Conservation (phyloP, 2,888 invertebrate genomes). For the Epiblema foenella region DNA sequence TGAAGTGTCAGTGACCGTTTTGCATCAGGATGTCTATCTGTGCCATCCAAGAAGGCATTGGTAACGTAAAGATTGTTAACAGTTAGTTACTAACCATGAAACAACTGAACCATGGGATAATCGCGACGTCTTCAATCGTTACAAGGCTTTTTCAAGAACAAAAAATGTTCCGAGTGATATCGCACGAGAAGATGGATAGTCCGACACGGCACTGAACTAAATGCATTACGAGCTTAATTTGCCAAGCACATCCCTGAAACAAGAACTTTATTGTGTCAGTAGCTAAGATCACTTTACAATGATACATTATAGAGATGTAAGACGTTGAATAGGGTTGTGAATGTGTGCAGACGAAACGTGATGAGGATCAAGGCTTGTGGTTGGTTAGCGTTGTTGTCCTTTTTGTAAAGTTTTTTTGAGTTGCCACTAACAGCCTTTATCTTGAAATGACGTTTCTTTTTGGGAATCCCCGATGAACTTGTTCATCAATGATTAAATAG, state of each 20-base stretch:
- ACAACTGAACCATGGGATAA: conserved; percentile 34
- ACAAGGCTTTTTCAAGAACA: neutral
- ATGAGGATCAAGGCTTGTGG: conserved; percentile 26
- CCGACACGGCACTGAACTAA: conserved; percentile 3
- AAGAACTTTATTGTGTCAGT: neutral
- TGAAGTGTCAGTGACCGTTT: conserved; percentile 37
- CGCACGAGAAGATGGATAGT: conserved; percentile 17
- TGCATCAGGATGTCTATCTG: conserved; percentile 17
- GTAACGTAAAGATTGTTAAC: too few species aligned
- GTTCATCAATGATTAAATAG: neutral
- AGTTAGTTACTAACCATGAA: neutral
- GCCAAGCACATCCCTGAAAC: neutral
- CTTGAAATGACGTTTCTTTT: neutral
- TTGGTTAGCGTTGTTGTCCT: conserved; percentile 17
- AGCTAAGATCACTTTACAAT: neutral
- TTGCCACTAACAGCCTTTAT: conserved; percentile 5
- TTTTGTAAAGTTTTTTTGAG: conserved; percentile 16
- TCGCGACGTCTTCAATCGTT: conserved; percentile 11
- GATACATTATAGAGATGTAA: neutral
- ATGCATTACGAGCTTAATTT: neutral
- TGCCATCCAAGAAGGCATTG: neutral
- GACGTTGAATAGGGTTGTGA: conserved; percentile 4
- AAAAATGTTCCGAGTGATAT: conserved; percentile 18
- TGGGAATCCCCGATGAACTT: conserved; percentile 6
- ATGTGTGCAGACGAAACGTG: conserved; percentile 29